Evolutionary conservation across 2,888 invertebrate species (phyloP), one percentile per base, ranked within the genome.

Genomic region (Galerucella pusilla): DNA sequence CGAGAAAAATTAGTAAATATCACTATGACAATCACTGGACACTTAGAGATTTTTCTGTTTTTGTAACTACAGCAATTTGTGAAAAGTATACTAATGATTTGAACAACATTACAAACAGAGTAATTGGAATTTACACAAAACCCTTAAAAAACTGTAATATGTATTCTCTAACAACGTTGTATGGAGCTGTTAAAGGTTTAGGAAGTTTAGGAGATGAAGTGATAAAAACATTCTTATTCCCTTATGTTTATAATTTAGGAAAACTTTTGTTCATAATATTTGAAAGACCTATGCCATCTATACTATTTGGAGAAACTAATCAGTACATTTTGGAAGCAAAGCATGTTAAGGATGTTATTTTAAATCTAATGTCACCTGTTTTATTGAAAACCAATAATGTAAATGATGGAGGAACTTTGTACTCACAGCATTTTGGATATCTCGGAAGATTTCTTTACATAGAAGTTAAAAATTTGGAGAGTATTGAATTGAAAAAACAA

Each of bases 1-100:
- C 84, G 2, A 82, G 78, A 67, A 81, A 80, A 79, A 83, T 84
- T 42, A 82, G 83, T 74, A 85, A 83, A 78, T 83, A 84, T 76
- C 81, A 81, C 61, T 79, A 83, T 45, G 85, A 85, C 70, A 85
- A 85, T 67, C 85, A 85, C 59, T 85, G 85, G 85, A 84, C 83
- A 12, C 78, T 85, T 52, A 73, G 85, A 69, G 84, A 85, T 75
- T 85, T 85, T 79, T 82, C 85, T 42, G 81, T 83, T 14, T 82
- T 82, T 75, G 78, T 84, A 25, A 80, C 82, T 2, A 81, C 80
- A 7, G 75, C 80, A 7, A 81, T 84, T 64, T 83, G 83, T 69
- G 77, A 82, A 49, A 79, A 72, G 54, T 82, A 83, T 68, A 80
- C 79, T 12, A 83, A 81, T 60, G 74, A 78, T 67, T 67, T 80